phyloP scores from a whole-genome alignment of 2,888 invertebrate species.

The Lasioglossum calceatum region DNA sequence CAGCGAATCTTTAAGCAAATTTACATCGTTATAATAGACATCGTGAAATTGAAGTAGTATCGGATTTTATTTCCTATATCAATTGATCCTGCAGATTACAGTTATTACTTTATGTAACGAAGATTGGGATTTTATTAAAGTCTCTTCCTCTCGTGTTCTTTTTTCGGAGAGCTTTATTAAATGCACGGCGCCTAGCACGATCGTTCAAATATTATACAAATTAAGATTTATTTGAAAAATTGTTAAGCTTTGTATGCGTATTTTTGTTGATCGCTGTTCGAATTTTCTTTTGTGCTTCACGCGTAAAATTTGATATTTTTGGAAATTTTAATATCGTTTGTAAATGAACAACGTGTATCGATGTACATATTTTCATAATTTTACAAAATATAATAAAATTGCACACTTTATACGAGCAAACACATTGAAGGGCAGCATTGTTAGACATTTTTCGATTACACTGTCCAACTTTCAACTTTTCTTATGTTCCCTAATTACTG shows the following conservation, averaged over 20 bases:
- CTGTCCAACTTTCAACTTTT: no score
- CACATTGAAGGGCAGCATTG: no score
- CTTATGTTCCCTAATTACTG: no score
- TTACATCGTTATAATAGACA: background rate
- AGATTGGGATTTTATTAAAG: background rate
- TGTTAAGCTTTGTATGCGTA: background rate
- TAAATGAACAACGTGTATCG: background rate
- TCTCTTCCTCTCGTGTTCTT: background rate
- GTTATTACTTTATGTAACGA: background rate
- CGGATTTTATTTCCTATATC: background rate
- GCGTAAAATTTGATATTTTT: background rate
- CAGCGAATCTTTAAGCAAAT: background rate
- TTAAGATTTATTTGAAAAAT: background rate
- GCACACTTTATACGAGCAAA: no score
- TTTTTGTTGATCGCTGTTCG: background rate
- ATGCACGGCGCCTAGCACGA: background rate
- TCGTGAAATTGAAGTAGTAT: background rate
- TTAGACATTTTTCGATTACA: no score
- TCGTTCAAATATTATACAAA: background rate
- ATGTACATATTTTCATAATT: no score
- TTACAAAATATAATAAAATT: no score
- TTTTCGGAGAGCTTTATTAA: background rate
- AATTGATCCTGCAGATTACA: background rate
- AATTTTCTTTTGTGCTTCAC: background rate
- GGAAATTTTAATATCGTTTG: background rate